Base-by-base conservation (phyloP, 64 coral and sea anemone species). In the Porites australiensis region DNA sequence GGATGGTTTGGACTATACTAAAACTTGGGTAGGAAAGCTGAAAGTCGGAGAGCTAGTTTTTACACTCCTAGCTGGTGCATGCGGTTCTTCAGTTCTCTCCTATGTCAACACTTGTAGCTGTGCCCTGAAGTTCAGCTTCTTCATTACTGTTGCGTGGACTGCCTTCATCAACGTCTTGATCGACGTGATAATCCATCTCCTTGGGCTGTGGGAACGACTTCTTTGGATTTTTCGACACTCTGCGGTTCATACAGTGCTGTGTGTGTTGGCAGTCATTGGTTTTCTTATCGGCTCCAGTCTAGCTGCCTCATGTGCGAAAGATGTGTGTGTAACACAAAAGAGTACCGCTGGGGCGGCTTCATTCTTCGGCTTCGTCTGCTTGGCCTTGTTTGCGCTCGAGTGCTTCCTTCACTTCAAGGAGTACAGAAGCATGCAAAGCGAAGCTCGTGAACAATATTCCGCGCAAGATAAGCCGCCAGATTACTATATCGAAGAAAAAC, bases 221-320 rank as follows among this genome's bases (percentile, higher is more conserved):
- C 8, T 90, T 50, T 98, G 95, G 95, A 91, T 98, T 66, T 98
- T 91, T 54, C 88, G 82, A 19, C 95, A 98, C 27, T 92, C 95
- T 50, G 74, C 78, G 1, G 46, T 94, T 48, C 84, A 70, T 19
- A 44, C 73, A 13, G 81, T 91, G 19, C 64, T 91, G 14, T 94
- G 89, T 84, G 8, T 4, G 8, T 20, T 94, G 18, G 95, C 88
- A 37, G 83, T 88, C 9, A 6, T 91, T 52, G 95, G 95, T 19
- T 98, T 94, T 44, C 52, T 98, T 68, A 84, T 98, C 59, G 95
- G 92, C 1, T 82, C 88, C 5, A 48, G 21, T 8, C 74, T 98
- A 0, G 45, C 49, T 3, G 92, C 92, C 75, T 77, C 88, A 47
- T 94, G 88, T 77, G 87, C 88, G 3, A 55, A 46, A 0, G 2